phyloP scores from a whole-genome alignment of 1,140 invertebrate genomes.

The Gryllus bimaculatus region DNA sequence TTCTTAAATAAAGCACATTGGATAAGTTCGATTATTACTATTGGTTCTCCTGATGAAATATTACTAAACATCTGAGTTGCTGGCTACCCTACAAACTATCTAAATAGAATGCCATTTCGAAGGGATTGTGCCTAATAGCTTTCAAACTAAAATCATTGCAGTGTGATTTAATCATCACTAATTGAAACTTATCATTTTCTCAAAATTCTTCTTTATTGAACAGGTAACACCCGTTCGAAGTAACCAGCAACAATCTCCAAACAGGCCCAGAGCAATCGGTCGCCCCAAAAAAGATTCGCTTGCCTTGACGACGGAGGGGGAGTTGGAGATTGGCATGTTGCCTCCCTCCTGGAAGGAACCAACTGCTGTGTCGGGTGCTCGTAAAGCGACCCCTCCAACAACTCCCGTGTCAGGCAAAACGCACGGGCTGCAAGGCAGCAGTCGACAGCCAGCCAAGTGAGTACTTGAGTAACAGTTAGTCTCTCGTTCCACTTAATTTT shows the following conservation, averaged over 20 bases:
- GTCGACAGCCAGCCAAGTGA: slow-evolving; percentile 7
- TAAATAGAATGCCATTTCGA: too few species aligned
- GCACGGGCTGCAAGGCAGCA: background rate
- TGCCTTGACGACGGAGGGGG: background rate
- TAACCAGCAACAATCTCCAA: background rate
- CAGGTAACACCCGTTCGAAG: background rate
- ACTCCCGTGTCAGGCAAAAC: background rate
- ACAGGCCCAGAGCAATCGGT: background rate
- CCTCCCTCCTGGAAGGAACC: slow-evolving; percentile 14
- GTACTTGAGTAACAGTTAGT: background rate
- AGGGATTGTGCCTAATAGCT: too few species aligned
- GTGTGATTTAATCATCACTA: too few species aligned
- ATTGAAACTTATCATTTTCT: too few species aligned
- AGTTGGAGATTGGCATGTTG: slow-evolving; percentile 14
- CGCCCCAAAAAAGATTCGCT: background rate
- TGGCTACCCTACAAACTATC: too few species aligned
- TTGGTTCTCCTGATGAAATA: too few species aligned
- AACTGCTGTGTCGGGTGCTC: background rate
- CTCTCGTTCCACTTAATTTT: background rate
- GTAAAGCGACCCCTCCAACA: background rate
- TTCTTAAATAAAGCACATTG: too few species aligned
- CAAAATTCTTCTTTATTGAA: too few species aligned
- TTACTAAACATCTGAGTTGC: too few species aligned
- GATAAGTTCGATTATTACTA: too few species aligned
- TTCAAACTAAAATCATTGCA: too few species aligned